Conservation (phyloP, 2,888 invertebrate species). For the Pherbina coryleti region DNA sequence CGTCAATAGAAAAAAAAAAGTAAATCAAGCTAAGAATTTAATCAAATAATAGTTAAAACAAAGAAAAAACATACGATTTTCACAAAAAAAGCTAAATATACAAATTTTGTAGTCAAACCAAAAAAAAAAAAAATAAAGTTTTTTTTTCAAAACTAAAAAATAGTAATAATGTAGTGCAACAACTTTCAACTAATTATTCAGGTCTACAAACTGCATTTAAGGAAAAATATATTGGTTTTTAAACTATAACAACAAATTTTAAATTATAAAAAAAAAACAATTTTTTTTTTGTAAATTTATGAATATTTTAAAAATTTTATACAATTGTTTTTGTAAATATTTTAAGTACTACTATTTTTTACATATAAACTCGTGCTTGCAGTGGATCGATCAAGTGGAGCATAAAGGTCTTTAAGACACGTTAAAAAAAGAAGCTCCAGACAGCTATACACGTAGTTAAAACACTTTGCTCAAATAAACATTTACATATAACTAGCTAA, state of each 20-base stretch:
- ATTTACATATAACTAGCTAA: background rate
- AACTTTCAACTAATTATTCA: constrained; percentile 55
- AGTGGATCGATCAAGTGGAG: no score
- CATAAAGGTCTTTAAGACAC: background rate
- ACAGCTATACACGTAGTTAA: background rate
- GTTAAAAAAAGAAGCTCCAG: background rate
- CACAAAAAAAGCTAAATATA: background rate
- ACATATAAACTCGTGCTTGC: background rate
- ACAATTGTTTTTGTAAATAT: background rate
- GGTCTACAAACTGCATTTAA: constrained; percentile 65
- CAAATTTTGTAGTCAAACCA: constrained; percentile 21
- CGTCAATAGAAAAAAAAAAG: constrained; percentile 64
- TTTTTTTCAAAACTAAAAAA: constrained; percentile 31
- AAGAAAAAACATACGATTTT: background rate
- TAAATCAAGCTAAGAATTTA: constrained; percentile 23
- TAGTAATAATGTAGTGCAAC: constrained; percentile 31
- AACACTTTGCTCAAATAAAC: constrained; percentile 26
- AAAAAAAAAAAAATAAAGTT: constrained; percentile 33
- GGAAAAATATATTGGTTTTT: constrained; percentile 15
- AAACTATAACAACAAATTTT: background rate
- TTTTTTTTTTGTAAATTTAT: constrained; percentile 32
- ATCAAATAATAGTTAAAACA: constrained; percentile 11
- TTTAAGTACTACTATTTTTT: constrained; percentile 5
- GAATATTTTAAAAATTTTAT: background rate
- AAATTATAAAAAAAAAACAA: background rate